A percentile compares a stretch with the other conserved stretches of the same genome.
These are phyloP conservation scores for Sinocyclocheilus grahami DNA, from an alignment of 2,113 vertebrate genomes.

Conservation along the genomic window DNA sequence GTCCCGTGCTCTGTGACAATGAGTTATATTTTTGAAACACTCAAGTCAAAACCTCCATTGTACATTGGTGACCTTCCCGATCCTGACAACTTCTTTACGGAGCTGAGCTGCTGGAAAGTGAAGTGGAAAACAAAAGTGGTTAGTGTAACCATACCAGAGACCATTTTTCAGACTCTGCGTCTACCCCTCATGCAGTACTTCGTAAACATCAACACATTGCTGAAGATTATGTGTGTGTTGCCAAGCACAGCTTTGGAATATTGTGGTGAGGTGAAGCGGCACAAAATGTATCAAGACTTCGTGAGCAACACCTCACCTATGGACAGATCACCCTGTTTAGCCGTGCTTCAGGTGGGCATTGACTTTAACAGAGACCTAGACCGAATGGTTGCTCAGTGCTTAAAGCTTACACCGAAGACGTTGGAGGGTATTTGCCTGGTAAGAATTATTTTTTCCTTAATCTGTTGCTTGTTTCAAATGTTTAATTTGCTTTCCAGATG, in stretches of 20 bases:
- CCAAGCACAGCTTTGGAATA: conserved; percentile 89
- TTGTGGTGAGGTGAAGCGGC: conserved; percentile 82
- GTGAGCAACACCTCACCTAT: conserved; percentile 81
- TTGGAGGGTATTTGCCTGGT: conserved; percentile 80
- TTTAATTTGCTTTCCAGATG: neutral
- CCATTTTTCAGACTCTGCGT: conserved; percentile 90
- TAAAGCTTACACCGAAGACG: conserved; percentile 78
- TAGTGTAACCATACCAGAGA: conserved; percentile 88
- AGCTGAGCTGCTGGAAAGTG: conserved; percentile 96
- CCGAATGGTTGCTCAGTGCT: conserved; percentile 78
- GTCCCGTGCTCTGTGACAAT: conserved; percentile 93
- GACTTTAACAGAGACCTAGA: conserved; percentile 79
- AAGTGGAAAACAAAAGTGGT: conserved; percentile 98
- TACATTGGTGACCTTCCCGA: conserved; percentile 91
- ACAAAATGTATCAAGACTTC: conserved; percentile 86
- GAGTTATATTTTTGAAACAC: conserved; percentile 79
- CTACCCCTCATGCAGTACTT: conserved; percentile 93
- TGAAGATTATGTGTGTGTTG: conserved; percentile 89
- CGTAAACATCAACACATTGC: conserved; percentile 87
- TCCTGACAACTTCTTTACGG: conserved; percentile 90
- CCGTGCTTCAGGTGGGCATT: conserved; percentile 81
- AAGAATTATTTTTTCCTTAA: conserved; percentile 44
- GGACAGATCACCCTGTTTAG: conserved; percentile 84
- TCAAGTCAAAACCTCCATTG: conserved; percentile 91
- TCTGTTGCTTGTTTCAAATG: neutral